Evolutionary conservation across 1,140 invertebrate species (phyloP), one percentile per base, ranked within the genome.

Genomic region (Diplogasteroides magnus): DNA sequence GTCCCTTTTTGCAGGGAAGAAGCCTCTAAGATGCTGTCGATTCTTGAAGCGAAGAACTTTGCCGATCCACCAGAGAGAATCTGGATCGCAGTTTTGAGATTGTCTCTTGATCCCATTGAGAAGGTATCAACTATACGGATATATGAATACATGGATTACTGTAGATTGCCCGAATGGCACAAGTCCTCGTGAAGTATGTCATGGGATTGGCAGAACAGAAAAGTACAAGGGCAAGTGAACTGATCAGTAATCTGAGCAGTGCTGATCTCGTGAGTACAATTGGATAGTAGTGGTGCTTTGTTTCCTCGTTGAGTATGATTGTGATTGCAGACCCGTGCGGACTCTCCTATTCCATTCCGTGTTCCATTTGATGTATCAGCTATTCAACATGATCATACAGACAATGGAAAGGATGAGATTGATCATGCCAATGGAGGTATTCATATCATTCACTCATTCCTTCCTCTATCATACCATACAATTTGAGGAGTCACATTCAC

Each of bases 1-100:
- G n/a, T n/a, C n/a, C n/a, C n/a, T n/a, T n/a, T n/a, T n/a, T n/a
- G n/a, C 37, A 48, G 37, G 37, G 37, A 48, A 19, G 37, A 48
- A 19, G 6, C 37, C 6, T 11, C 19, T 19, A 48, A 48, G 37
- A 48, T 48, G 62, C 29, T 81, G 26, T 28, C 64, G 15, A 32
- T 65, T n/a, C 61, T 81, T 1, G 78, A 81, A 64, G 58, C 58
- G 19, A 81, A 81, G 60, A 72, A 79, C 11, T 82, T 81, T 61
- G 71, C 65, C 13, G 77, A 76, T 31, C 72, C 80, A 0, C 76
- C 78, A 28, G 80, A 83, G 55, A 64, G 78, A 66, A 81, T 82
- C n/a, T 83, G 79, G 81, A 60, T 81, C 11, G 74, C 75, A 3
- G 27, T 82, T 2, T 62, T 81, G 1, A 68, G 73, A 25, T 68